These are phyloP conservation scores for Terrapene triunguis DNA, from an alignment of 2,113 vertebrate species.

Conservation along the genomic window DNA sequence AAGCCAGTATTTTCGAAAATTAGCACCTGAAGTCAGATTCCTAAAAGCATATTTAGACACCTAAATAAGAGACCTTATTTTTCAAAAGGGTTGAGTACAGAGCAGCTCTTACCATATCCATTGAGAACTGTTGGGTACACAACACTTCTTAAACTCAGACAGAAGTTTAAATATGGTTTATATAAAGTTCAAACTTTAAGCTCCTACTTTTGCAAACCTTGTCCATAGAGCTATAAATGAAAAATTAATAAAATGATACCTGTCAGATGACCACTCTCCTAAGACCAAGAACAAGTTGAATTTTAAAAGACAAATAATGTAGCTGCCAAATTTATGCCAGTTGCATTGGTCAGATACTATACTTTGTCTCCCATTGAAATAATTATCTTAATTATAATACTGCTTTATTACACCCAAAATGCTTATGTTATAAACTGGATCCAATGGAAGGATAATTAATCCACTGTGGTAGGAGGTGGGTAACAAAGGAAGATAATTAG, in stretches of 20 bases:
- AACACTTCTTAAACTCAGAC: neutral
- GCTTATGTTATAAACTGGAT: neutral
- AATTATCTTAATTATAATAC: neutral
- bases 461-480: no score
- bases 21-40: neutral
- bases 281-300: neutral
- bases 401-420: neutral
- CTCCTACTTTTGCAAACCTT: neutral
- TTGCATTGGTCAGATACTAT: neutral
- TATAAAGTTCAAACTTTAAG: neutral
- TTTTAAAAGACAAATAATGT: neutral
- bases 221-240: neutral
- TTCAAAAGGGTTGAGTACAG: neutral
- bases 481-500: neutral
- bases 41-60: neutral
- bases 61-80: neutral
- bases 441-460: neutral
- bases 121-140: rapidly evolving
- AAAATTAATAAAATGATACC: neutral
- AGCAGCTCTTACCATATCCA: neutral
- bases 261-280: neutral
- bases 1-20: rapidly evolving
- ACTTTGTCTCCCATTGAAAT: neutral
- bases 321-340: neutral
- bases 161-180: neutral